A percentile compares a stretch with the other conserved stretches of the same genome.
phyloP scores from a whole-genome alignment of 2,797 vertebrate genomes.

The Gambelia wislizenii region DNA sequence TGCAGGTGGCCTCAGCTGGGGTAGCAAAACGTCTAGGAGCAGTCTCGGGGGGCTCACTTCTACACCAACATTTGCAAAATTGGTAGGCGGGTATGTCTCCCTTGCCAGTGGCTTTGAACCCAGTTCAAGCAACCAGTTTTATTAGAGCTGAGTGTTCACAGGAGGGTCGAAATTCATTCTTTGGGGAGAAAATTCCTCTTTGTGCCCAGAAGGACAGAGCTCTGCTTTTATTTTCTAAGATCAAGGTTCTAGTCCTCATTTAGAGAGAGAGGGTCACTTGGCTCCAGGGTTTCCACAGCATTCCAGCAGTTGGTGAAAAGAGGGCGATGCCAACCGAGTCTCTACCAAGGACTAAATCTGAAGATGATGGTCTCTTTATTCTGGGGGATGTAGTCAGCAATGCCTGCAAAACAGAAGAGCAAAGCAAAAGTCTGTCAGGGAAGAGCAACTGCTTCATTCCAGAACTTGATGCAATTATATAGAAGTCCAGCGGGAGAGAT shows the following conservation, averaged over 20 bases:
- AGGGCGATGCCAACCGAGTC: background rate
- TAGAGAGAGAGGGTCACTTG: no score
- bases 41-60: background rate
- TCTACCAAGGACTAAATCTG: constrained; percentile 81
- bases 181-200: no score
- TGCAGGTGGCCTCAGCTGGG: background rate
- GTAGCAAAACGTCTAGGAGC: background rate
- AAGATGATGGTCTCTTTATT: constrained; percentile 83
- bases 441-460: no score
- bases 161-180: background rate
- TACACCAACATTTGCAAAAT: no score
- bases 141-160: background rate
- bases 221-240: background rate
- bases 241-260: background rate
- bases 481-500: background rate
- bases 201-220: background rate
- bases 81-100: background rate
- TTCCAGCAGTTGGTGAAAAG: background rate
- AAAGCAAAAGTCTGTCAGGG: no score
- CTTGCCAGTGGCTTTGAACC: background rate
- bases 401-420: constrained; percentile 75
- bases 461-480: no score
- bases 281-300: no score
- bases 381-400: constrained; percentile 86
- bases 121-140: background rate